Conservation (phyloP, 2,888 invertebrate species). For the Polydrusus cervinus region DNA sequence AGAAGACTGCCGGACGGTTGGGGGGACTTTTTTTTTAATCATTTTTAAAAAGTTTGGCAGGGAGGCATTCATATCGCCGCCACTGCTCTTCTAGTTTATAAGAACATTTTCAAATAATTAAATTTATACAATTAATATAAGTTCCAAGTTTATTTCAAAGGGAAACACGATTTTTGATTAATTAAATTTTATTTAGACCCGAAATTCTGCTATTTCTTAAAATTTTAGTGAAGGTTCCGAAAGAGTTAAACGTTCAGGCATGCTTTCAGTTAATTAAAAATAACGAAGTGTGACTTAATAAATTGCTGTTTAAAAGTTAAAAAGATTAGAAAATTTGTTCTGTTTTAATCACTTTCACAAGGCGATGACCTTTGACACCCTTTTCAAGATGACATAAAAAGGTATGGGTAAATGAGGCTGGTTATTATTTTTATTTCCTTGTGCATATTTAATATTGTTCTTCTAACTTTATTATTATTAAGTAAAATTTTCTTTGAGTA, state of each 20-base stretch:
- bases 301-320: slow-evolving; percentile 6
- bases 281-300: slow-evolving; percentile 8
- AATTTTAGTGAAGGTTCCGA: background rate
- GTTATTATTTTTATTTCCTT: no score
- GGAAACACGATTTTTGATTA: slow-evolving; percentile 13
- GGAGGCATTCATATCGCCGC: no score
- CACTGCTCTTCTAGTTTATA: background rate
- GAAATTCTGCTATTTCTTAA: slow-evolving; percentile 2
- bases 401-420: no score
- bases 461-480: no score
- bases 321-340: background rate
- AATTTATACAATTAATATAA: slow-evolving; percentile 20
- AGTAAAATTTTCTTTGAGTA: no score
- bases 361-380: no score
- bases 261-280: slow-evolving; percentile 23
- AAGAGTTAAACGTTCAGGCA: slow-evolving; percentile 10
- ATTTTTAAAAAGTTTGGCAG: no score
- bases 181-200: slow-evolving; percentile 15
- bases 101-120: slow-evolving; percentile 9
- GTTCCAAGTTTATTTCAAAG: slow-evolving; percentile 15
- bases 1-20: no score
- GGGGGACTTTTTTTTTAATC: no score
- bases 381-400: no score
- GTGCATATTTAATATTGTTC: no score
- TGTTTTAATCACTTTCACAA: no score